Base-by-base conservation (phyloP, 2,888 invertebrate genomes). In the Timema podura region DNA sequence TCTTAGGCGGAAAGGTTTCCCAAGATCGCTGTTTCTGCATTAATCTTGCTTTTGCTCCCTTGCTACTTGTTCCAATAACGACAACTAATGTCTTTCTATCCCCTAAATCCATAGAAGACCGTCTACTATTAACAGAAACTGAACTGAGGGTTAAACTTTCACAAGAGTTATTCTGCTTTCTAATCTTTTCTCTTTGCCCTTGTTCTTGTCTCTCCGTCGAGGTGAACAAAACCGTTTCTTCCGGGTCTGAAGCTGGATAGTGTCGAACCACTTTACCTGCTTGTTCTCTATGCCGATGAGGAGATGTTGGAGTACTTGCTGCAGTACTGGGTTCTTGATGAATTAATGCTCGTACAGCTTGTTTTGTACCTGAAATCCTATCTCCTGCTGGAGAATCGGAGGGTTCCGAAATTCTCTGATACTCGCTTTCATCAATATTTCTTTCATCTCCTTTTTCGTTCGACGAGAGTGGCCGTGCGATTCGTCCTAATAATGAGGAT, bases 11-110 rank as follows among this genome's bases (percentile, higher is more conserved):
- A 75, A 87, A 87, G 0, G 87, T 87, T 77, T 87, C 87, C 87
- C 87, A 87, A 70, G 86, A 86, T 61, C 87, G 81, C 77, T 87
- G 87, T 76, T 87, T 87, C 77, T 86, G 85, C 68, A 86, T 85
- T 73, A 85, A 79, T 71, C 71, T 67, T 15, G 74, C 69, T 45
- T 73, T 72, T 1, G 73, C 73, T 48, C 72, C 73, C 30, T 73
- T 73, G 61, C 71, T 73, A 64, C 73, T 72, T 6, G 76, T 76
- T 16, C 78, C 84, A 73, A 85, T 84, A 45, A 86, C 83, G 59
- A 86, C 82, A 16, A 86, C 84, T 67, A 86, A 77, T 5, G 85
- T 85, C 77, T 86, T 84, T 74, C 79, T 80, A 57, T 81, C 81
- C n/a, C 82, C 84, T 74, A 85, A 82, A 76, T 85, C 86, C 30